Base-by-base conservation (phyloP, 2,113 vertebrate species). In the Gambusia affinis region DNA sequence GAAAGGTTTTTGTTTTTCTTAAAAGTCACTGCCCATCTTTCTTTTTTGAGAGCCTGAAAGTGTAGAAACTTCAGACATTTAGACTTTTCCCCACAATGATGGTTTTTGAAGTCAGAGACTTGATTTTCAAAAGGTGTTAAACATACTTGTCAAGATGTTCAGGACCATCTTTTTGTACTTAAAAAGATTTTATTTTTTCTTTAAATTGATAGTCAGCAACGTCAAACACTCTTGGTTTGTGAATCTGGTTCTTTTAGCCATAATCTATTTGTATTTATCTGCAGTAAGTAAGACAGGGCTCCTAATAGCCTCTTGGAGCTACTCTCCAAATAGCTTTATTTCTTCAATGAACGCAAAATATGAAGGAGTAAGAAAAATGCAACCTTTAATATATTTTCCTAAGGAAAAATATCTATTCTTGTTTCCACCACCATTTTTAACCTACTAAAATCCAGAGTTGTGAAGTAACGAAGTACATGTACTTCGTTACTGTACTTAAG, bases 1-100 rank as follows among this genome's bases (percentile, higher is more conserved):
- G 60, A 89, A 79, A 85, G 68, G 33, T 66, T 85, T 76, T 87
- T 81, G 77, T 85, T 83, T 72, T 76, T 19, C 61, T 73, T 70
- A 62, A 28, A 68, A 72, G 67, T 57, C 28, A 30, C 12, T 24
- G 30, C 11, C 22, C 29, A 22, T 70, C 15, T 37, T 30, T 11
- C 54, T 85, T 75, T 35, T 12, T 76, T 72, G 67, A 24, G 10
- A 75, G 31, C 60, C 63, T 72, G 31, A 70, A 67, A 57, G 63
- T 62, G 24, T 11, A n/a, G 30, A 57, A 63, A 54, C 60, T 39
- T 15, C 29, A 39, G 24, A 17, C 12, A 22, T 1, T 24, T 54
- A 54, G 64, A 77, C 22, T 24, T 75, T 12, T 42, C 44, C 64
- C 44, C 66, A 2, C 17, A 24, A 24, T 7, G 22, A 57, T 17